A percentile compares a stretch with the other conserved stretches of the same genome.
Conservation (phyloP, 2,113 vertebrate genomes). For the Microcebus tavaratra region DNA sequence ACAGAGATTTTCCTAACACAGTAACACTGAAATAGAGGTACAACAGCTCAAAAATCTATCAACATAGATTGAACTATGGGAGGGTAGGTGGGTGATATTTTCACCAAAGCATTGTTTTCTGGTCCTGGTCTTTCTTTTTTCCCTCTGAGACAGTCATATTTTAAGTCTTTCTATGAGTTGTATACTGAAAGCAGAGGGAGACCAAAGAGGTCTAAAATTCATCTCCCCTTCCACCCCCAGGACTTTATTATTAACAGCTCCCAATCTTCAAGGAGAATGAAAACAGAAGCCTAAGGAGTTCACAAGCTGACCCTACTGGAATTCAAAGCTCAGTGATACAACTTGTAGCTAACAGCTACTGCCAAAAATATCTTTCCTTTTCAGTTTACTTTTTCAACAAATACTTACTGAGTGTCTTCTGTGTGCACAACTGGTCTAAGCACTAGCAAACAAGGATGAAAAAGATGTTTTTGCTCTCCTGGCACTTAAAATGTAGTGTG, state of each 20-base stretch:
- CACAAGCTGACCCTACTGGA: neutral
- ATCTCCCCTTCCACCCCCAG: neutral
- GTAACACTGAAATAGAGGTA: neutral
- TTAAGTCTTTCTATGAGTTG: neutral
- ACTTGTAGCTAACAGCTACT: neutral
- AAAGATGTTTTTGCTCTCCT: neutral
- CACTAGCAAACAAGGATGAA: neutral
- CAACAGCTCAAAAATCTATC: neutral
- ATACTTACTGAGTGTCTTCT: neutral
- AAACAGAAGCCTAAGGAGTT: neutral
- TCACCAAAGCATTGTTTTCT: constrained; percentile 2
- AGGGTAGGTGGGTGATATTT: neutral
- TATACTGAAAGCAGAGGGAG: neutral
- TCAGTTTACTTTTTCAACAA: neutral
- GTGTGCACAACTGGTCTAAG: neutral
- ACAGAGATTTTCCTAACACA: neutral
- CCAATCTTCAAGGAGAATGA: neutral
- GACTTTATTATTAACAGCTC: neutral
- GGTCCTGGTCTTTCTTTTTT: neutral
- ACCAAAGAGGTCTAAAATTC: neutral
- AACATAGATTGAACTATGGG: neutral
- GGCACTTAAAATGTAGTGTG: neutral
- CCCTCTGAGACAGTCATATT: neutral
- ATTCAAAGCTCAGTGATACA: neutral
- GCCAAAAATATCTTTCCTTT: neutral